Conservation (phyloP, 2,888 invertebrate genomes). For the Heliconius charithonia region DNA sequence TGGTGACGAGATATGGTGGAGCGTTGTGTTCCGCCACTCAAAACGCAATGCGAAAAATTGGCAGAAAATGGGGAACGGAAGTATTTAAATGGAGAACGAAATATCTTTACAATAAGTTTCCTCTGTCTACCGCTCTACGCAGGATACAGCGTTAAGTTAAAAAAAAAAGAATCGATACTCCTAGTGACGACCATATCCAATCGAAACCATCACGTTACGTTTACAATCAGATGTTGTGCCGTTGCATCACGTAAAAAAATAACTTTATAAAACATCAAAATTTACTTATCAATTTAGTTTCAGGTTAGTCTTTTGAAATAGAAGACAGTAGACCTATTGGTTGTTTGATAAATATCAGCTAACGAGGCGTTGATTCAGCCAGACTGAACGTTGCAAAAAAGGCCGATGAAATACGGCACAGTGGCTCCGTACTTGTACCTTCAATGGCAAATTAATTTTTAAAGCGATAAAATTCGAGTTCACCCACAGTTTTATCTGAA, state of each 20-base stretch:
- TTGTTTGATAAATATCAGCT: slow-evolving; percentile 22
- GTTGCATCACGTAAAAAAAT: background rate
- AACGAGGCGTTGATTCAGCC: slow-evolving; percentile 14
- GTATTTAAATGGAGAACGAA: background rate
- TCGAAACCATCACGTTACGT: too few species aligned
- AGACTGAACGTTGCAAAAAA: slow-evolving; percentile 29
- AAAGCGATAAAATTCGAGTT: slow-evolving; percentile 42
- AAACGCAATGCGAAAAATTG: background rate
- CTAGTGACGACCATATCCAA: background rate
- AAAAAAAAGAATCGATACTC: background rate
- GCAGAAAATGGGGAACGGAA: background rate
- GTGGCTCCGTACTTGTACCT: slow-evolving; percentile 10
- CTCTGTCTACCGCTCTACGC: too few species aligned
- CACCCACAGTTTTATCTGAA: slow-evolving; percentile 37
- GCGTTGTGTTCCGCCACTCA: background rate
- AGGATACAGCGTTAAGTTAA: background rate
- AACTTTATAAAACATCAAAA: background rate
- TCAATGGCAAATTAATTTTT: slow-evolving; percentile 40
- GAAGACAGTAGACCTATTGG: background rate
- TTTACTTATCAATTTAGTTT: slow-evolving; percentile 3
- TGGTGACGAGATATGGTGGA: too few species aligned
- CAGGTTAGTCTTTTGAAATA: background rate
- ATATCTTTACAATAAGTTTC: background rate
- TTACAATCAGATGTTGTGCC: background rate
- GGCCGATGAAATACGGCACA: slow-evolving; percentile 14